Base-by-base conservation (phyloP, 2,888 invertebrate species). In the Cephus sareptanus region DNA sequence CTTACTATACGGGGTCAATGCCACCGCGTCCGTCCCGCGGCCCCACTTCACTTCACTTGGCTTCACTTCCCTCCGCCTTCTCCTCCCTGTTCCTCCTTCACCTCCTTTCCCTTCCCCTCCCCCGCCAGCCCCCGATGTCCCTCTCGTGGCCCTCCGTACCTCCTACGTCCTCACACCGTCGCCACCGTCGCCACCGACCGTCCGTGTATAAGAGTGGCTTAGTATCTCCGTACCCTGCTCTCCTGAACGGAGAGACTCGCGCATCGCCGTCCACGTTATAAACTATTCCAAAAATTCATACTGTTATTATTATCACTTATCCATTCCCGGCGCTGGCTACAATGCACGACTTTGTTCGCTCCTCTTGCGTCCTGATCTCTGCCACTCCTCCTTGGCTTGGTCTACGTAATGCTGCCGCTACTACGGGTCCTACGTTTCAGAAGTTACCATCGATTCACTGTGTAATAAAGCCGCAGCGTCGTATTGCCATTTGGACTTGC, bases 1-100 rank as follows among this genome's bases (percentile, higher is more conserved):
- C 88, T 88, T 88, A 89, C 88, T 89, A 89, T 89, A 89, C 87
- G 89, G 86, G 89, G 89, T 89, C 89, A 89, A 89, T 89, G 89
- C 89, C 89, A 89, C 85, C 84, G 88, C 86, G 86, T 87, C 86
- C 87, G 84, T 85, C 86, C 86, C 85, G 86, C 85, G 84, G 85
- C 87, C 87, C 87, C 87, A 86, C 88, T 88, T 88, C 85, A 85
- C 87, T 87, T 86, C 84, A 85, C 85, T 88, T 82, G 84, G 84
- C 89, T 88, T 83, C 84, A 84, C 86, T 86, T 84, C 82, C 80
- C 82, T 83, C 81, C 83, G 80, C 82, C 83, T 81, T 77, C 70
- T 79, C 79, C 84, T 79, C 79, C 80, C 75, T 73, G 82, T 81
- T 80, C 82, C 82, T 80, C 77, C 70, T 80, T 79, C 80, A 11